These are phyloP conservation scores for Drosophila aff. DNA, from an alignment of 1,140 invertebrate genomes.

Conservation along the genomic window DNA sequence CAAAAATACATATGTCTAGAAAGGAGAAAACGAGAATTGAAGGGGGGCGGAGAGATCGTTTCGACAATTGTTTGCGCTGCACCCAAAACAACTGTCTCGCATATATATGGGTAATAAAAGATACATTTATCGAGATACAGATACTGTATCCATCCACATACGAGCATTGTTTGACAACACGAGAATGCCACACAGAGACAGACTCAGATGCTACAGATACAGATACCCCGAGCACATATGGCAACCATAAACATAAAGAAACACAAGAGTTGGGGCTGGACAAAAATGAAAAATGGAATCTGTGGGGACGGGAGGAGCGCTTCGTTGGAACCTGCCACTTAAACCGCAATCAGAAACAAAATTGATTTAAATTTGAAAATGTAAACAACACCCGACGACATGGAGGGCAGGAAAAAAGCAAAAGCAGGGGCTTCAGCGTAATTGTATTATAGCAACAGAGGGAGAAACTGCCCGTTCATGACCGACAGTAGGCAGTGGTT, in stretches of 20 bases:
- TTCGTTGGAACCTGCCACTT: constrained; percentile 67
- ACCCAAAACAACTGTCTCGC: constrained; percentile 55
- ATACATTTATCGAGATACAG: constrained; percentile 54
- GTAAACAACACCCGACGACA: constrained; percentile 52
- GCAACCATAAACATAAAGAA: constrained; percentile 63
- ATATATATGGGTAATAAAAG: constrained; percentile 61
- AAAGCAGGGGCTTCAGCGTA: constrained; percentile 10
- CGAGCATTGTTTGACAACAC: constrained; percentile 48
- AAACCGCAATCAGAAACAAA: constrained; percentile 73
- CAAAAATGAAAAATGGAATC: constrained; percentile 36
- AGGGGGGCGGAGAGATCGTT: constrained; percentile 11
- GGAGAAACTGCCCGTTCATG: constrained; percentile 12
- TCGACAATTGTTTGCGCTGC: constrained; percentile 48
- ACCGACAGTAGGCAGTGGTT: constrained; percentile 11
- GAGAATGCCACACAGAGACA: constrained; percentile 36
- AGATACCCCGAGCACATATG: constrained; percentile 52
- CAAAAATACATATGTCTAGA: constrained; percentile 20
- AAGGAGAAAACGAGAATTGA: constrained; percentile 2
- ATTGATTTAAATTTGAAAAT: constrained; percentile 78
- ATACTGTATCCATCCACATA: constrained; percentile 45
- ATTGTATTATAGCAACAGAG: constrained; percentile 25
- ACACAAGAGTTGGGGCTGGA: constrained; percentile 26
- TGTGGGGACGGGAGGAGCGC: constrained; percentile 1
- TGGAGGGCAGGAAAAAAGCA: background rate
- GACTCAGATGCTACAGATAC: constrained; percentile 8